Base-by-base conservation (phyloP, 2,113 vertebrate species). In the Megalops atlanticus region DNA sequence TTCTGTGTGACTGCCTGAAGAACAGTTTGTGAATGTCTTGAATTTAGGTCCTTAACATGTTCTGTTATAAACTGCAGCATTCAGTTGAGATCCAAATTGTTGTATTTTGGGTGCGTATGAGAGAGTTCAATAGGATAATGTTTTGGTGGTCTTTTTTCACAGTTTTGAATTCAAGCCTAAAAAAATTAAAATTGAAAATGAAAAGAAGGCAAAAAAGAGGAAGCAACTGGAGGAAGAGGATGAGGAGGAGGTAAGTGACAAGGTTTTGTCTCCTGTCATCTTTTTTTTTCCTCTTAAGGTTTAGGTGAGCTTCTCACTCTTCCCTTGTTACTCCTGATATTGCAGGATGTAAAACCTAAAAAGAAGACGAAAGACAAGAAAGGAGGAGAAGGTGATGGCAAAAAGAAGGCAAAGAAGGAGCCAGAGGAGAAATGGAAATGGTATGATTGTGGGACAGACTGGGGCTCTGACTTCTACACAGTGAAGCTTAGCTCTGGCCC, bases 381-480 rank as follows among this genome's bases (percentile, higher is more conserved):
- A 86, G 79, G 85, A 79, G 88, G 90, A 78, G 88, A 92, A 71
- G 93, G 90, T 0, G 95, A 95, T 80, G 91, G 87, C 76, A 96
- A 95, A 87, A 97, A 96, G 91, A 98, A 96, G 85, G 89, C 79
- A 10, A 98, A 98, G 88, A 99, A 98, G 88, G 97, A 98, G 86
- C 95, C 96, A 76, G 96, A 98, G 47, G 96, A 99, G 81, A 99
- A 98, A 84, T 99, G 97, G 97, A 99, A 98, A 96, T 99, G 97
- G 97, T 98, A 90, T 94, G 91, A 47, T 82, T 0, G 35, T 36
- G 54, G 70, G 35, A 12, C 8, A 2, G 16, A 21, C n/a, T 47
- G 41, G 41, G 12, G 49, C 12, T 43, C 49, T 24, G 5, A 79
- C 84, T 39, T 40, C 73, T 45, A 35, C 45, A 35, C 45, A 73